A percentile compares a stretch with the other conserved stretches of the same genome.
Evolutionary conservation across 2,113 vertebrate genomes (phyloP).

Genomic region (Accipiter virgatus): DNA sequence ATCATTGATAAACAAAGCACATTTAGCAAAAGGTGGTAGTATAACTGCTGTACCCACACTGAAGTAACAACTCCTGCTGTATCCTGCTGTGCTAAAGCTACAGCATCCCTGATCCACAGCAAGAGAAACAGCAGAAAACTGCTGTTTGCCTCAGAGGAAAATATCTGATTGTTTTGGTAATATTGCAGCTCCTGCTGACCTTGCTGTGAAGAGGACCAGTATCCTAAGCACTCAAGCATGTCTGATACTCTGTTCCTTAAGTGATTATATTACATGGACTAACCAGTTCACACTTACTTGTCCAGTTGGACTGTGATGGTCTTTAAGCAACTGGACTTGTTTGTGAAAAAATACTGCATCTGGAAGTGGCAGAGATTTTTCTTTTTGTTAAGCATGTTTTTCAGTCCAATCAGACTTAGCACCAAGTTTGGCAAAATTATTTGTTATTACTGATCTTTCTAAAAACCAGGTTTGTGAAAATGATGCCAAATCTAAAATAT

Average conservation of each 20-base stretch:
- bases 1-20: not conserved
- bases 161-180: not conserved
- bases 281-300: not conserved
- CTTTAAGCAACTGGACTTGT: not conserved
- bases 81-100: accelerated
- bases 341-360: not conserved
- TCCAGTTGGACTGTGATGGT: not conserved
- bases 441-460: not conserved
- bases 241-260: not conserved
- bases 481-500: not conserved
- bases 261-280: not conserved
- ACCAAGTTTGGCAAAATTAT: not conserved
- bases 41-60: not conserved
- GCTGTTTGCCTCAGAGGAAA: not conserved
- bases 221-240: not conserved
- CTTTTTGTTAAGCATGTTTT: not conserved
- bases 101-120: not conserved
- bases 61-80: not conserved
- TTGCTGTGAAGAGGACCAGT: not conserved
- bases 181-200: not conserved
- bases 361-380: not conserved
- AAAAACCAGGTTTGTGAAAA: not conserved
- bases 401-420: not conserved
- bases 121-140: not conserved
- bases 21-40: not conserved